Base-by-base conservation (phyloP, 2,888 invertebrate genomes). In the Rhorus exstirpatorius region DNA sequence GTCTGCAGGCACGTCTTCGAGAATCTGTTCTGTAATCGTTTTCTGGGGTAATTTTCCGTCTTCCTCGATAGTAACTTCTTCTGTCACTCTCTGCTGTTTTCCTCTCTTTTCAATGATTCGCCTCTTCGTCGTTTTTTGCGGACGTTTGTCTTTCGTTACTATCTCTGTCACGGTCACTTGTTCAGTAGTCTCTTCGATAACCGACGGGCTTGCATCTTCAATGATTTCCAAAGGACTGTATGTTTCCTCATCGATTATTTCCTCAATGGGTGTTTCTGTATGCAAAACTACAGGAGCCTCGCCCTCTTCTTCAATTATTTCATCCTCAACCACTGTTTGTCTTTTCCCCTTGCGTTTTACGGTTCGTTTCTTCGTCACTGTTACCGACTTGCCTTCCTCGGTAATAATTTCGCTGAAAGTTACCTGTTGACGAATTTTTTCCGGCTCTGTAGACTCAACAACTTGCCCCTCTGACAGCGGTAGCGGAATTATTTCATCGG, bases 291-390 rank as follows among this genome's bases (percentile, higher is more conserved):
- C 86, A 0, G 93, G 93, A n/a, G 87, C 81, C 61, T 93, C 91
- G 21, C 92, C 93, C 1, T 93, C 93, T 71, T 93, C 93, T 77
- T 92, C 91, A 0, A 93, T 88, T 8, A 89, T 90, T 31, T 92
- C 92, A 21, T 93, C 93, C 74, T 93, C 93, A 0, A 93, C 93
- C 0, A 93, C 90, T 87, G 93, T 92, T 31, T 93, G 92, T 61
- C 91, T 91, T 3, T 89, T 89, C 10, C 93, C 93, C 74, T 93
- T 89, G 8, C 87, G 91, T 79, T 92, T 93, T 70, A 91, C 93
- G 2, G 93, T 89, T 8, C 88, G 92, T 83, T 92, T 92, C 17
- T 93, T 93, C 26, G 87, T 93, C 60, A 76, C 85, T 85, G 83
- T 91, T 31, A 89, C 87, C 0, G 83, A 85, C 68, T 85, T 87